Base-by-base conservation (phyloP, 2,888 invertebrate genomes). In the Apodemia duryi region DNA sequence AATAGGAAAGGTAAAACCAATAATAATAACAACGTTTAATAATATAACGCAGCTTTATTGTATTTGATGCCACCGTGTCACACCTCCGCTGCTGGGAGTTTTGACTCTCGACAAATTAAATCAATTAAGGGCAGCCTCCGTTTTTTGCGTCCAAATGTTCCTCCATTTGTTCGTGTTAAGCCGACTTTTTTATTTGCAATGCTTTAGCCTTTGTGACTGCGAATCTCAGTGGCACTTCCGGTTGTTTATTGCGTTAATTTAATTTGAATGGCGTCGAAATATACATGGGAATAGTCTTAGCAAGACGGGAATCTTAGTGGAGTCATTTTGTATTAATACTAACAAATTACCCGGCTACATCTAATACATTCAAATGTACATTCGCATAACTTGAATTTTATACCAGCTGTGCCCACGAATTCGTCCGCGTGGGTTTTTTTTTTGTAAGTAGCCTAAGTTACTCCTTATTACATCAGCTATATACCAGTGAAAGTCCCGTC, bases 51-150 rank as follows among this genome's bases (percentile, higher is more conserved):
- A n/a, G 61, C 66, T 54, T 72, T 68, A 64, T 11, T 46, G 54
- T 62, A 46, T 65, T 54, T 66, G 69, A 67, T 66, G 70, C 68
- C 73, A 73, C 74, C 63, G 65, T 64, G 71, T 76, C 75, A 76
- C 82, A 80, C 81, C 79, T 80, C 46, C 73, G 62, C 66, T 64
- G 65, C 66, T 66, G 64, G 66, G 78, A 81, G 79, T 85, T 89
- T 89, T 85, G 87, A 86, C 86, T 86, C 77, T 72, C 75, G 78
- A 89, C 88, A 90, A 90, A 90, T 90, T 87, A 89, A 90, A 88
- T 90, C 89, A 90, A 90, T 90, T 90, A 89, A 80, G 80, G 81
- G 73, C 79, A 79, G 80, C 77, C 80, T 75, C 77, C 71, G 78
- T 81, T 84, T 87, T 82, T 86, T 83, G 77, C 73, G 73, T 68